These are phyloP conservation scores for Hippotragus niger DNA, from an alignment of 2,113 vertebrate genomes.

Conservation along the genomic window DNA sequence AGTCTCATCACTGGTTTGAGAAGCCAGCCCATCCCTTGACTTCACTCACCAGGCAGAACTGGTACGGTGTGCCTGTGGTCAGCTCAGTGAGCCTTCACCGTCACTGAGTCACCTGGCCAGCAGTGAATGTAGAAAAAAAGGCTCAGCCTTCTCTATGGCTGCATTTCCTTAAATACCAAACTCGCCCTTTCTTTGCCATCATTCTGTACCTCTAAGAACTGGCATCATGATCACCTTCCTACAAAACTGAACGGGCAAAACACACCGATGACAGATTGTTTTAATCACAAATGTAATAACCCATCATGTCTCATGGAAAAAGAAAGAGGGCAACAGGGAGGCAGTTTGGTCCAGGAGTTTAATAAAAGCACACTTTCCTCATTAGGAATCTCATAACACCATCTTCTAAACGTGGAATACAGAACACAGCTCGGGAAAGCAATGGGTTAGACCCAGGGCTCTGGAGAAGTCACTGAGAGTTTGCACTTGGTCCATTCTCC, in stretches of 20 bases:
- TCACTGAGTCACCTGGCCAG: neutral
- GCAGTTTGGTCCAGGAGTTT: conserved; percentile 58
- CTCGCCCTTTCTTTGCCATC: neutral
- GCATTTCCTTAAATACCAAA: neutral
- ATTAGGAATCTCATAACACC: conserved; percentile 48
- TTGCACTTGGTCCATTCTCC: neutral
- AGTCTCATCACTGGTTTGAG: neutral
- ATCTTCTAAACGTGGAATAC: neutral
- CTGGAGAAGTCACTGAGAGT: neutral
- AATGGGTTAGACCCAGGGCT: neutral
- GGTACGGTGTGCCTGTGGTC: too few relatives aligned
- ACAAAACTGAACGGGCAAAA: conserved; percentile 53
- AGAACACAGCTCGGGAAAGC: neutral
- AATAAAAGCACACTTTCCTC: conserved; percentile 61
- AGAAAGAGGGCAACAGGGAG: conserved; percentile 62
- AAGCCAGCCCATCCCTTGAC: neutral
- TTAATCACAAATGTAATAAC: conserved; percentile 74
- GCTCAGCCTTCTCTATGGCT: neutral
- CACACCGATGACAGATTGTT: conserved; percentile 58
- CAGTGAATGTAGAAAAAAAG: neutral
- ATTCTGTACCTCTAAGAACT: neutral
- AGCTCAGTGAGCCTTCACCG: neutral
- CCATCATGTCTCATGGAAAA: conserved; percentile 58
- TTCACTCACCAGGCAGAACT: neutral
- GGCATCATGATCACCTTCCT: neutral